Evolutionary conservation across 2,888 invertebrate species (phyloP), one percentile per base, ranked within the genome.

Genomic region (Calameuta idolon): DNA sequence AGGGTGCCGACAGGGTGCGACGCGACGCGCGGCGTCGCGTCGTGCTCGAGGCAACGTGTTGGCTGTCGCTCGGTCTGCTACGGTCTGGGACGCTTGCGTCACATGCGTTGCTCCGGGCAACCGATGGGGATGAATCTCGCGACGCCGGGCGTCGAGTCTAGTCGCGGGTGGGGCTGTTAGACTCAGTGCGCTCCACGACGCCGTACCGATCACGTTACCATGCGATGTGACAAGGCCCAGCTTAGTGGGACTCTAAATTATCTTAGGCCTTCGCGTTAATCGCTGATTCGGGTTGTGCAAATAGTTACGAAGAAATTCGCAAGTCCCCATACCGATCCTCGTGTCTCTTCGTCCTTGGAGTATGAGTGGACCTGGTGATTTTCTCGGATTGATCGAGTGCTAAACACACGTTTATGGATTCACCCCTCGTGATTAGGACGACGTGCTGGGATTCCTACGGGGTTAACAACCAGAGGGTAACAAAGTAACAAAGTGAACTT

Each of bases 61-160:
- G 76, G 69, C 34, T 74, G 35, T 69, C 76, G 75, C 68, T 81
- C 79, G 79, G 77, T 77, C 37, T 77, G 79, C 34, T 69, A 75
- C 74, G 79, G 73, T 35, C 75, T 69, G 78, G 76, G 82, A 78
- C 78, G 79, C 78, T 77, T 82, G 81, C 79, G 78, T 78, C 81
- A 82, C 81, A 78, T 79, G 71, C 78, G 89, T 89, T 89, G 89
- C 89, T 86, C 87, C 79, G 87, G 88, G 89, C 89, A 89, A 89
- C 89, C 87, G 87, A 87, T 87, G 88, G 89, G 89, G 89, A 88
- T 89, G 89, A 89, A 89, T 89, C 88, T 88, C 85, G 87, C 86
- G 88, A 89, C 88, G 89, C 89, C 89, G 83, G 88, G 87, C 89
- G 89, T 87, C 88, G 86, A 83, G 83, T 87, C 84, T 86, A 84